phyloP scores from a whole-genome alignment of 2,113 vertebrate genomes.

The Capra hircus region DNA sequence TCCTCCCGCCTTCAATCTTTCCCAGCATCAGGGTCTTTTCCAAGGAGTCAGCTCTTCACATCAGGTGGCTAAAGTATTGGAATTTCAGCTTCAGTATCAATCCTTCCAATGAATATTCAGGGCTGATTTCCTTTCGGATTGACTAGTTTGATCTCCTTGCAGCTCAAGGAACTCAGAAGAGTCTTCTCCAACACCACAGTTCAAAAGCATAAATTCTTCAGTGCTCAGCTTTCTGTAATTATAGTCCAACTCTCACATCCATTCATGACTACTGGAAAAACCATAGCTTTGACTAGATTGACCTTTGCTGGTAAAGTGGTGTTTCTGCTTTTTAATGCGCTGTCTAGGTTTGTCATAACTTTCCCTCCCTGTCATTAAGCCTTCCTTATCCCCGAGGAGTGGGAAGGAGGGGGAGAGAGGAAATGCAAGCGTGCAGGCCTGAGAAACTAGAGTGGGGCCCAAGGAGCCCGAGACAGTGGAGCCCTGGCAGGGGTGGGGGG shows the following conservation, averaged over 20 bases:
- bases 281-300: background rate
- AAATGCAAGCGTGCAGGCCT: accelerated
- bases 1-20: background rate
- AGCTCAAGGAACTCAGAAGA: background rate
- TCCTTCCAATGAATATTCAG: background rate
- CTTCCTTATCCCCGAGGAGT: background rate
- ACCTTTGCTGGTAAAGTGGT: background rate
- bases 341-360: background rate
- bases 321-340: background rate
- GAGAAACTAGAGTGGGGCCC: background rate
- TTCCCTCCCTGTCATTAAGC: background rate
- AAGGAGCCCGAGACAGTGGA: accelerated
- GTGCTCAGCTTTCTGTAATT: background rate
- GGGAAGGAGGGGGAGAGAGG: background rate
- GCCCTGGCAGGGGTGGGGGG: background rate
- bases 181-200: background rate
- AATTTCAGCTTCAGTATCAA: background rate
- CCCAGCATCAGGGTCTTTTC: background rate
- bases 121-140: background rate
- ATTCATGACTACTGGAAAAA: background rate
- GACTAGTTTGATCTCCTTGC: background rate
- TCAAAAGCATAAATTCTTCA: background rate
- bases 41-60: background rate
- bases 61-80: background rate
- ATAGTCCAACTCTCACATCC: background rate